Base-by-base conservation (phyloP, 2,888 invertebrate species). In the Chelonus formosanus region DNA sequence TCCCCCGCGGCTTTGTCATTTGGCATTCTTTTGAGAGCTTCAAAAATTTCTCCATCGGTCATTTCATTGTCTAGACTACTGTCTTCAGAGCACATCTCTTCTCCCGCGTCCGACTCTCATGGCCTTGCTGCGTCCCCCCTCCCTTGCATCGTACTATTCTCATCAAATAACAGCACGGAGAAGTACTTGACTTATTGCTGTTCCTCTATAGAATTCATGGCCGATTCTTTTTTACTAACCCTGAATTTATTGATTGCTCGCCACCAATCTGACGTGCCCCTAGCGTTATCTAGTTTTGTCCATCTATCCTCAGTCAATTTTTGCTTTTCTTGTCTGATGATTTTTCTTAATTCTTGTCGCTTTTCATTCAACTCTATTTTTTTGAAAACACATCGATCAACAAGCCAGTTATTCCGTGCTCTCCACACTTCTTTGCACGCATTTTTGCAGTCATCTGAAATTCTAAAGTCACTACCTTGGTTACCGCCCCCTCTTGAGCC, bases 301-400 rank as follows among this genome's bases (percentile, higher is more conserved):
- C 44, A 32, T 47, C 10, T 50, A 5, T 40, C 8, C 8, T 32
- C 20, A 35, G 6, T 10, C 54, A 40, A 53, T 0, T 31, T 48
- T 7, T 52, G 32, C 20, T 44, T 44, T 31, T 3, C 47, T 7
- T 62, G 8, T n/a, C 36, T 54, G 2, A 6, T 34, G 3, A 31
- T 8, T n/a, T 7, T 10, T 8, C 32, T 40, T 7, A 32, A 31
- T 10, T 55, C 50, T n/a, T 6, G 48, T 54, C 55, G 48, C 31
- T 44, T 35, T 55, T 56, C 57, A 40, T 59, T 60, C 4, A 67
- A 5, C 52, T 47, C 50, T 34, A 48, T 63, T 48, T 61, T 60
- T 10, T 31, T 20, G 48, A 32, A 43, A 4, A n/a, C 54, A 10
- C 56, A 31, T 32, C 44, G 10, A 54, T 36, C 52, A 45, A 31